Conservation (phyloP, 2,888 invertebrate genomes). For the Scaptomyza parva region DNA sequence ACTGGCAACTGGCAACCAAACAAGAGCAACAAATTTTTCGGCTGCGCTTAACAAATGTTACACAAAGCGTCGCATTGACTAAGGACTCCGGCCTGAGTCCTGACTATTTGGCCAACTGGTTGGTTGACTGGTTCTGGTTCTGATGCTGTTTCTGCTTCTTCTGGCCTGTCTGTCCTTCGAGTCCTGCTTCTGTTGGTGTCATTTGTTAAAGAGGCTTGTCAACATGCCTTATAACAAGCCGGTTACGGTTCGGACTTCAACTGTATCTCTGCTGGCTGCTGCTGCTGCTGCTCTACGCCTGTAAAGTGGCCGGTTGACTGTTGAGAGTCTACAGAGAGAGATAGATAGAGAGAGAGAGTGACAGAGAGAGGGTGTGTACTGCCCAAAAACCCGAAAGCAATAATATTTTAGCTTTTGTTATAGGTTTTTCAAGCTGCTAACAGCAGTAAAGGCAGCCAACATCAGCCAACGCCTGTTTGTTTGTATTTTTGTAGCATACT, state of each 20-base stretch:
- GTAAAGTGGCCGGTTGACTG: constrained; percentile 54
- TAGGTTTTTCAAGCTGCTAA: constrained; percentile 64
- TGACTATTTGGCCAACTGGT: constrained; percentile 71
- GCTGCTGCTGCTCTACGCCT: constrained; percentile 43
- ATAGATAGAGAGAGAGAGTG: not conserved
- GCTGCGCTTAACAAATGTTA: constrained; percentile 74
- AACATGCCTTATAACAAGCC: constrained; percentile 82
- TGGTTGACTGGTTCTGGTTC: constrained; percentile 42
- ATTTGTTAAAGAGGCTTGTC: constrained; percentile 84
- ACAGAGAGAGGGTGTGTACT: not conserved
- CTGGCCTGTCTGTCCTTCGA: constrained; percentile 56
- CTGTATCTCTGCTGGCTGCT: constrained; percentile 34
- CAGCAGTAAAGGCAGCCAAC: constrained; percentile 40
- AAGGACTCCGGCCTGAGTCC: constrained; percentile 30
- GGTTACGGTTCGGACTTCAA: constrained; percentile 65
- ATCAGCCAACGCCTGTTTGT: constrained; percentile 59
- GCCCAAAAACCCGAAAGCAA: constrained; percentile 63
- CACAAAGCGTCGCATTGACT: constrained; percentile 56
- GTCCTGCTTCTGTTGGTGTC: constrained; percentile 78
- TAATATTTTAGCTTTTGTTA: constrained; percentile 79
- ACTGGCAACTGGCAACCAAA: constrained; percentile 57
- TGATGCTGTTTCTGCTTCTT: constrained; percentile 5
- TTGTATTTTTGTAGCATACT: constrained; percentile 77
- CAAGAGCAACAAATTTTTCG: constrained; percentile 72
- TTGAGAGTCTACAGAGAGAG: constrained; percentile 1